Evolutionary conservation across 2,888 invertebrate genomes (phyloP).

Genomic region (Erannis defoliaria): DNA sequence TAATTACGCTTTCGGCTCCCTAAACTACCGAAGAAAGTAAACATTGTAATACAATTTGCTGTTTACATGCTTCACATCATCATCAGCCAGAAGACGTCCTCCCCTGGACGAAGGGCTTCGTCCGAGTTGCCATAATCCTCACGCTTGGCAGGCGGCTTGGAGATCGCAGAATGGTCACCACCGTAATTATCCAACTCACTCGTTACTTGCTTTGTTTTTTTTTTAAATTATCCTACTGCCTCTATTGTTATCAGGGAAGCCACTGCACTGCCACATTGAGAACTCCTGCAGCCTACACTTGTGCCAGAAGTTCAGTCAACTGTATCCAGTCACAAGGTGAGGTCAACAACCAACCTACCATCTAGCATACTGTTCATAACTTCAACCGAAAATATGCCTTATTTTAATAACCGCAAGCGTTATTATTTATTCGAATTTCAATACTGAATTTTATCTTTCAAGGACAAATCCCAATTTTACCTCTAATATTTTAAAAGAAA

Average conservation of each 20-base stretch:
- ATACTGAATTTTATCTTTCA: neutral
- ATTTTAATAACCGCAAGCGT: slow-evolving; percentile 5
- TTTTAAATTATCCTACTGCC: neutral
- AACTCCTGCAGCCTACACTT: slow-evolving; percentile 94
- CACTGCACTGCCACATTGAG: slow-evolving; percentile 88
- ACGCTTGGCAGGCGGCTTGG: too few relatives aligned
- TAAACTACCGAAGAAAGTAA: too few relatives aligned
- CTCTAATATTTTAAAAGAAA: neutral
- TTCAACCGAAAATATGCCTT: slow-evolving; percentile 8
- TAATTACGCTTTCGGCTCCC: too few relatives aligned
- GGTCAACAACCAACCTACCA: slow-evolving; percentile 38
- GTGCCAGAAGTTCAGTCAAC: slow-evolving; percentile 93
- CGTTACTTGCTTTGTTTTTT: too few relatives aligned
- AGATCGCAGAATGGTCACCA: too few relatives aligned
- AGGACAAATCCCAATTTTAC: neutral
- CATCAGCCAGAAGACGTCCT: too few relatives aligned
- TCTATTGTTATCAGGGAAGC: slow-evolving; percentile 83
- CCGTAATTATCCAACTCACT: too few relatives aligned
- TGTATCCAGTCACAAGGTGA: slow-evolving; percentile 91
- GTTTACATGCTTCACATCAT: too few relatives aligned
- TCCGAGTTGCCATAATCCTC: too few relatives aligned
- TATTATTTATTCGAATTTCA: neutral
- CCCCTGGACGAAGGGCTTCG: too few relatives aligned
- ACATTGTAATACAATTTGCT: too few relatives aligned
- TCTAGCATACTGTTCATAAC: slow-evolving; percentile 6